phyloP scores from a whole-genome alignment of 1,140 invertebrate genomes.

The Popillia japonica region DNA sequence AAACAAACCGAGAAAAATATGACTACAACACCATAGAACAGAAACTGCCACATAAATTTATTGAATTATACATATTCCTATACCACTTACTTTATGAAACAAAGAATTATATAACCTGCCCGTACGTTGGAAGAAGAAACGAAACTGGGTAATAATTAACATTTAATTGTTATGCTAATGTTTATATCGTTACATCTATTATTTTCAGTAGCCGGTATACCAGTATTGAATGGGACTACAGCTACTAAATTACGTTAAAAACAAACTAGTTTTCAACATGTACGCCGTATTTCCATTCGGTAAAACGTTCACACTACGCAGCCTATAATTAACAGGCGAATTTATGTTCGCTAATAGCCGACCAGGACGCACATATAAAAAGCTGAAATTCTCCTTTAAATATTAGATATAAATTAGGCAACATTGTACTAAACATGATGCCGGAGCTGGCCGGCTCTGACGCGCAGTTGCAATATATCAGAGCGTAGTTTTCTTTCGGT shows the following conservation, averaged over 20 bases:
- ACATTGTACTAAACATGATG: conserved; percentile 10
- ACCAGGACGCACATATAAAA: neutral
- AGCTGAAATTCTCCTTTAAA: conserved; percentile 9
- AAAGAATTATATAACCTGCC: neutral
- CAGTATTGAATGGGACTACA: neutral
- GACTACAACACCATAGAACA: neutral
- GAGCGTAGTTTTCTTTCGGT: neutral
- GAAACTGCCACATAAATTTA: neutral
- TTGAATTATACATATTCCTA: neutral
- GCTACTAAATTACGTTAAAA: conserved; percentile 21
- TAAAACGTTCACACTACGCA: conserved; percentile 20
- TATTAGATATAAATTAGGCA: conserved; percentile 33
- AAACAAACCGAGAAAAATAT: neutral
- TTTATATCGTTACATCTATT: conserved; percentile 7
- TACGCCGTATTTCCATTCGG: neutral
- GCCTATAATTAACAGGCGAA: conserved; percentile 14
- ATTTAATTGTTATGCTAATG: conserved; percentile 16
- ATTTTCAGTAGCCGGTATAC: neutral
- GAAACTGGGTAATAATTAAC: conserved; percentile 1
- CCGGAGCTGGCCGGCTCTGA: neutral
- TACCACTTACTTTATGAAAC: neutral
- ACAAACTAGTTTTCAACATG: conserved; percentile 32
- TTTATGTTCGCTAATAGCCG: conserved; percentile 31
- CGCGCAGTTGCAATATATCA: neutral
- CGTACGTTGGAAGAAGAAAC: neutral